These are phyloP conservation scores for Bos javanicus DNA, from an alignment of 2,113 vertebrate genomes.

Conservation along the genomic window DNA sequence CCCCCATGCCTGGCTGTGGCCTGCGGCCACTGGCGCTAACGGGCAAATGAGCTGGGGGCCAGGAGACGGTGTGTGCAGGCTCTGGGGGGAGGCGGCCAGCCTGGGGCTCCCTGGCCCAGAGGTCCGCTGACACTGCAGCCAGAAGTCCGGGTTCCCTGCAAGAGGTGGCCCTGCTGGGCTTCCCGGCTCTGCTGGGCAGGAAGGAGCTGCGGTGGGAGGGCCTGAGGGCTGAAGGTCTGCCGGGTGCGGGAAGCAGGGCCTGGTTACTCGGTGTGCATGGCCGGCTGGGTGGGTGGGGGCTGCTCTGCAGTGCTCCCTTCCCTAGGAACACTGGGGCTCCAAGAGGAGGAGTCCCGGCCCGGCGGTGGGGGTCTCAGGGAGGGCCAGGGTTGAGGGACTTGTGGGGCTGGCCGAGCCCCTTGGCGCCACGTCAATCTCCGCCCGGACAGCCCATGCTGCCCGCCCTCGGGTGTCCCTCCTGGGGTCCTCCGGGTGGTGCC, in stretches of 20 bases:
- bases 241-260: neutral
- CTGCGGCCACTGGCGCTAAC: neutral
- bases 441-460: fast-evolving
- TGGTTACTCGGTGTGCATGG: neutral
- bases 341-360: neutral
- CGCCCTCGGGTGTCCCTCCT: too few species aligned
- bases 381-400: neutral
- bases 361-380: neutral
- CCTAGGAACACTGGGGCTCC: neutral
- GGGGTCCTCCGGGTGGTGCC: too few species aligned
- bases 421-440: fast-evolving
- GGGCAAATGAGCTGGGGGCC: neutral
- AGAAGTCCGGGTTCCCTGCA: neutral
- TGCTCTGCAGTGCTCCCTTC: neutral
- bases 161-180: neutral
- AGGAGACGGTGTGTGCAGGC: neutral
- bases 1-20: neutral
- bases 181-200: neutral
- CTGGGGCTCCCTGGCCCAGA: neutral
- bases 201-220: neutral
- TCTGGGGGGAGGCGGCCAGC: neutral
- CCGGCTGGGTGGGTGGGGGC: too few species aligned
- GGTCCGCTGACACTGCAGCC: fast-evolving
- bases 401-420: neutral
- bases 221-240: neutral